A percentile compares a stretch with the other conserved stretches of the same genome.
Conservation (phyloP, 1,140 invertebrate species). For the Listronotus oregonensis region DNA sequence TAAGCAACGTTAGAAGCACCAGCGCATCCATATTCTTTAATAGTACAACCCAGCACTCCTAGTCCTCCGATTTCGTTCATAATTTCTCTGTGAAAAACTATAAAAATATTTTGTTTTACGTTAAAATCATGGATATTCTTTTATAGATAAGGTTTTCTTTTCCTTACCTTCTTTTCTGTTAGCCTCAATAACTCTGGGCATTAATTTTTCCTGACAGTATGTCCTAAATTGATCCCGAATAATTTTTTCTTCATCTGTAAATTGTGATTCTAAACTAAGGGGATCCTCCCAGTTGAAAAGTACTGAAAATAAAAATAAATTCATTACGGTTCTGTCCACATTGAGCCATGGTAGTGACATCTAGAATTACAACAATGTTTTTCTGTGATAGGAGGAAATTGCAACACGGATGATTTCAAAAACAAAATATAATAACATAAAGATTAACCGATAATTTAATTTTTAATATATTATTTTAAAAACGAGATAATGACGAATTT, state of each 20-base stretch:
- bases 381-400: too few relatives aligned
- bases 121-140: too few relatives aligned
- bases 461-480: too few relatives aligned
- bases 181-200: conserved; percentile 85
- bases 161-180: conserved; percentile 85
- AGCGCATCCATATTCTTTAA: conserved; percentile 92
- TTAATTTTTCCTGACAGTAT: conserved; percentile 90
- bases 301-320: conserved; percentile 48
- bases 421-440: too few relatives aligned
- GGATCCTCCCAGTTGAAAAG: conserved; percentile 93
- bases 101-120: conserved; percentile 10
- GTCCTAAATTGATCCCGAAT: conserved; percentile 83
- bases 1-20: conserved; percentile 95
- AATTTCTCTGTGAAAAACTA: conserved; percentile 83
- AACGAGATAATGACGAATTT: too few relatives aligned
- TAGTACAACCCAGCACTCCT: conserved; percentile 86
- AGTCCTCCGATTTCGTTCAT: conserved; percentile 89
- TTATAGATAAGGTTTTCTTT: too few relatives aligned
- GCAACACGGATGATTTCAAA: too few relatives aligned
- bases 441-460: too few relatives aligned
- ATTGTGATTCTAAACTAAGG: conserved; percentile 82
- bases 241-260: conserved; percentile 91
- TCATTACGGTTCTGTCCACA: too few relatives aligned
- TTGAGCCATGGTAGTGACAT: too few relatives aligned
- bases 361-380: too few relatives aligned